phyloP scores from a whole-genome alignment of 2,888 invertebrate genomes.

The Scelioninae gen. 2 region DNA sequence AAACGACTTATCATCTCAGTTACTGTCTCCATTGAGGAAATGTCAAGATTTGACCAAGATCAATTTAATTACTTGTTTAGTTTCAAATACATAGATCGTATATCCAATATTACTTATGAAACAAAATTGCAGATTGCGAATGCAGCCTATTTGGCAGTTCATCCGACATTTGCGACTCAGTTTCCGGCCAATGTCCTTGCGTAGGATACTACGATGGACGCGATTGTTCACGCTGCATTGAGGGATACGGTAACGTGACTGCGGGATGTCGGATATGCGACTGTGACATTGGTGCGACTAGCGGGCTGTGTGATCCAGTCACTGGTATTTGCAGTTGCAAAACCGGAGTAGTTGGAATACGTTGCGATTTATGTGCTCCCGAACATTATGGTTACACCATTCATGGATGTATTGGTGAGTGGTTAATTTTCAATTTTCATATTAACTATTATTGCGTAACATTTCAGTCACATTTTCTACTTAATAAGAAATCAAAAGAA shows the following conservation, averaged over 20 bases:
- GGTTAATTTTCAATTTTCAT: too few relatives aligned
- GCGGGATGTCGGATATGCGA: slow-evolving; percentile 88
- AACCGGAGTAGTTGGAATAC: slow-evolving; percentile 85
- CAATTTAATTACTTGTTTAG: too few relatives aligned
- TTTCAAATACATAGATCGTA: too few relatives aligned
- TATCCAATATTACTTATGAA: too few relatives aligned
- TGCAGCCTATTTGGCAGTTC: slow-evolving; percentile 87
- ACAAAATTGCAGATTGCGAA: slow-evolving; percentile 78
- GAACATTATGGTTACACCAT: slow-evolving; percentile 83
- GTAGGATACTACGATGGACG: slow-evolving; percentile 83
- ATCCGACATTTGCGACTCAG: slow-evolving; percentile 82
- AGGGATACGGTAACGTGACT: slow-evolving; percentile 84
- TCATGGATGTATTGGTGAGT: slow-evolving; percentile 74
- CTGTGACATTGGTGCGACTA: slow-evolving; percentile 85
- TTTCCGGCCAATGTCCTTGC: slow-evolving; percentile 86
- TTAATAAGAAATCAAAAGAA: too few relatives aligned
- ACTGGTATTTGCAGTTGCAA: slow-evolving; percentile 89
- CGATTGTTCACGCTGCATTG: slow-evolving; percentile 78
- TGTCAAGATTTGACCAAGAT: too few relatives aligned
- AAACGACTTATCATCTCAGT: too few relatives aligned
- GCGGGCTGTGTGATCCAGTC: slow-evolving; percentile 82
- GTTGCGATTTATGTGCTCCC: slow-evolving; percentile 84
- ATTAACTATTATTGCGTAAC: too few relatives aligned
- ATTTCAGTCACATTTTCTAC: too few relatives aligned
- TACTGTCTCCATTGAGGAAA: too few relatives aligned